Base-by-base conservation (phyloP, 2,113 vertebrate genomes). In the Sus scrofa region DNA sequence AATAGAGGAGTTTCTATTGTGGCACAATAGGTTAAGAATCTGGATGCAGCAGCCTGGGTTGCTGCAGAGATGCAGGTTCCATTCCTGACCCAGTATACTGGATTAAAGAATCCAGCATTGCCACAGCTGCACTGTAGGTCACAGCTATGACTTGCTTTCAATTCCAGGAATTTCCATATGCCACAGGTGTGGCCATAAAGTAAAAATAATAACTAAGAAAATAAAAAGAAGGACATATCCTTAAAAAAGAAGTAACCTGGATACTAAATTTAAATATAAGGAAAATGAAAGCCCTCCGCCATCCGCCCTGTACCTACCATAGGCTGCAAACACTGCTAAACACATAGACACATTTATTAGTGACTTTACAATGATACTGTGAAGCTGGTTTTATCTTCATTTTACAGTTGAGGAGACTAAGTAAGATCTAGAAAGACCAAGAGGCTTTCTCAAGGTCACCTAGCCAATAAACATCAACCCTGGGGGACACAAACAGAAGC, bases 191-290 rank as follows among this genome's bases (percentile, higher is more conserved):
- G 44, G 44, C 44, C 44, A 44, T 44, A 44, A 44, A 44, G 44
- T 44, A 44, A 44, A 44, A 44, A 44, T 44, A 44, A 44, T 44
- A 44, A 44, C 54, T 84, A 87, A 79, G 11, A 63, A 75, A 95
- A 73, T 62, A 65, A 58, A 62, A 19, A 86, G 34, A 93, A 87
- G 37, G 7, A 58, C 3, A 2, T 32, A 15, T 26, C 74, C 6
- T 96, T 89, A 89, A 75, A 89, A 89, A 84, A 68, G 22, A 79
- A 50, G 6, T 50, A 87, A 89, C 4, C 30, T 44, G 11, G 67
- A 56, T 3, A 52, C 18, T 71, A 89, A 95, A 73, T 30, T 95
- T 89, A 91, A 87, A 65, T 18, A 67, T 56, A 30, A 77, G 60
- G 16, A 54, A 58, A 82, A 30, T 90, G 32, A 52, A 71, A 86